Conservation (phyloP, 2,113 vertebrate genomes). For the Coracopsis vasa region DNA sequence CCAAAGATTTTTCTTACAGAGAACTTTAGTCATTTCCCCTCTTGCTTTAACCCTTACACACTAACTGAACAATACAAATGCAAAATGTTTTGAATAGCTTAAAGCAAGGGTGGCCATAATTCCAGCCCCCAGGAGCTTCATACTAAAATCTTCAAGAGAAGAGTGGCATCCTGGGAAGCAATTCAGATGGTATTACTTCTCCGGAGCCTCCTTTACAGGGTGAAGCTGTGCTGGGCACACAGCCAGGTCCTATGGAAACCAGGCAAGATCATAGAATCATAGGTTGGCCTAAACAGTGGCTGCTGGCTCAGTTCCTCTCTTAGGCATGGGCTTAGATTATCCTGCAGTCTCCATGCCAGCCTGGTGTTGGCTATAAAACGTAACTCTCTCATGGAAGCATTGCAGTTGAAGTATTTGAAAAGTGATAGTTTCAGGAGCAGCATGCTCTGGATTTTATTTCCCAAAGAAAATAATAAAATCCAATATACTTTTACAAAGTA, state of each 20-base stretch:
- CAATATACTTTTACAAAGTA: neutral
- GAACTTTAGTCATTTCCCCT: neutral
- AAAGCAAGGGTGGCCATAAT: neutral
- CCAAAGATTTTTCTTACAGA: slow-evolving; percentile 42
- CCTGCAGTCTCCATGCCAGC: neutral
- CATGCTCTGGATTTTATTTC: neutral
- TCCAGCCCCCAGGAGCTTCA: neutral
- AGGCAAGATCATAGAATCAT: neutral
- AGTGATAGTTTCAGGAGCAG: neutral
- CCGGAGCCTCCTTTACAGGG: neutral
- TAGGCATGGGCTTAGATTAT: neutral
- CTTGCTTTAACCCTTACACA: neutral
- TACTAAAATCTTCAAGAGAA: neutral
- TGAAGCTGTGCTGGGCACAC: neutral
- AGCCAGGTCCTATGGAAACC: neutral
- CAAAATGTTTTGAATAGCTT: slow-evolving; percentile 6
- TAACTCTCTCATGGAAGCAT: neutral
- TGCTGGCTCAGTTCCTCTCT: neutral
- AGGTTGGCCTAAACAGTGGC: neutral
- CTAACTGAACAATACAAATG: neutral
- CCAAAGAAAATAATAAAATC: neutral
- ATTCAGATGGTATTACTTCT: neutral
- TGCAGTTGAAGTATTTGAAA: neutral
- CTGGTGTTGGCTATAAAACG: neutral
- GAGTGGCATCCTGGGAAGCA: neutral